phyloP scores from a whole-genome alignment of 2,797 vertebrate species.

The Falco naumanni region DNA sequence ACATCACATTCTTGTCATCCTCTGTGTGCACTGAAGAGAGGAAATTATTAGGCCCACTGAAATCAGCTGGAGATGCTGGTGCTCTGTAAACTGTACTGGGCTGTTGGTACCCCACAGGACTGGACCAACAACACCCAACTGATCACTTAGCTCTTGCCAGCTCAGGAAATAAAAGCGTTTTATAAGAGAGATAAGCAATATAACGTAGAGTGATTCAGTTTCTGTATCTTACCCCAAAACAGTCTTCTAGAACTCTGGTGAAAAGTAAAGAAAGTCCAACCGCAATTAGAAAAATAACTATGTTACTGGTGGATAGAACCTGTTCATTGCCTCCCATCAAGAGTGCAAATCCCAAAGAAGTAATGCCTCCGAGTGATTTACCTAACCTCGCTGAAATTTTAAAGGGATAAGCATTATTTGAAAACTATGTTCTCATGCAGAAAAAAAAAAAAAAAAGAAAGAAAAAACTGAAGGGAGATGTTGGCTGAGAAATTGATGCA shows the following conservation, averaged over 20 bases:
- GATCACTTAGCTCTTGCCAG: not conserved
- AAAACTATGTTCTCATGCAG: not conserved
- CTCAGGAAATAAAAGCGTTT: not conserved
- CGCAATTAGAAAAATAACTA: not conserved
- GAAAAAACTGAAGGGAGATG: not conserved
- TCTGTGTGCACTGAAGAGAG: not conserved
- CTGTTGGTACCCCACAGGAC: not conserved
- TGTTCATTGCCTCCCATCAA: not conserved
- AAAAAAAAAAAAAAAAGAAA: not conserved
- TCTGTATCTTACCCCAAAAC: not conserved
- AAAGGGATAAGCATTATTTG: not conserved
- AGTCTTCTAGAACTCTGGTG: not conserved
- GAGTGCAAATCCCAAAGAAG: not conserved
- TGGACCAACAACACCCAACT: not conserved
- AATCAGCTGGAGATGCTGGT: constrained; percentile 10
- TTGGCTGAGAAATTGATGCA: constrained; percentile 20
- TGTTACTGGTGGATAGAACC: not conserved
- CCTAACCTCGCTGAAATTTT: not conserved
- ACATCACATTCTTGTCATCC: constrained; percentile 16
- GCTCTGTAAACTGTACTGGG: not conserved
- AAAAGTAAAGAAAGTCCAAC: not conserved
- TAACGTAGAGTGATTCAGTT: not conserved
- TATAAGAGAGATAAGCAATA: not conserved
- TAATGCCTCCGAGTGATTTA: not conserved
- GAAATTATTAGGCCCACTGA: not conserved